Evolutionary conservation across 2,113 vertebrate genomes (phyloP), one percentile per base, ranked within the genome.

Genomic region (Pelmatolapia mariae): DNA sequence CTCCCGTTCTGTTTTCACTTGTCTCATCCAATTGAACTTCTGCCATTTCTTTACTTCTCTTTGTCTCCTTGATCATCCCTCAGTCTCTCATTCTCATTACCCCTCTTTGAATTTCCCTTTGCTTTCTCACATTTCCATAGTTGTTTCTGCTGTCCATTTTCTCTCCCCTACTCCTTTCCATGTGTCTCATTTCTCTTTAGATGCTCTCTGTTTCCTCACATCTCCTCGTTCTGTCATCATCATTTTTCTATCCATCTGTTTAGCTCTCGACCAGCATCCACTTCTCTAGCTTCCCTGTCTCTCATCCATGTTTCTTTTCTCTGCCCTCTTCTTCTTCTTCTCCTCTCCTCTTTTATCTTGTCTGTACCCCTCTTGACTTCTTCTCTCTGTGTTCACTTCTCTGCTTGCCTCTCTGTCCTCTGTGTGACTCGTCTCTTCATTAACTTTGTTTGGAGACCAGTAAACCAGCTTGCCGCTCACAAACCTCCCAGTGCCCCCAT

Each of bases 361-460:
- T 80, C 47, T 26, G 31, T 19, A 38, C 3, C 13, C 10, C 33
- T 76, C 63, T 50, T 76, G n/a, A 33, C 47, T 15, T 73, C 52
- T 18, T 53, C 18, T 59, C n/a, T 19, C 5, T 19, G 52, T 26
- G 5, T 26, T 13, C 9, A 73, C 50, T 43, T 22, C 22, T 40
- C 86, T 87, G 45, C 18, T 22, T 63, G 87, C 66, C 83, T 89
- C 86, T 38, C 61, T 93, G 89, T 68, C 88, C 94, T 91, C 87
- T 52, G 24, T 3, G 81, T 94, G 89, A 95, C 91, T 92, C 71
- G 43, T 82, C 59, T 86, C 79, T 89, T 94, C 93, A 91, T 94
- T 92, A 88, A 73, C 79, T 91, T 71, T 88, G 85, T 94, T 94
- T 87, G 86, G 89, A 90, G 90, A 61, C 87, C 89, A 93, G 89